Evolutionary conservation across 2,113 vertebrate species (phyloP).

Genomic region (Proterorhinus semilunaris): DNA sequence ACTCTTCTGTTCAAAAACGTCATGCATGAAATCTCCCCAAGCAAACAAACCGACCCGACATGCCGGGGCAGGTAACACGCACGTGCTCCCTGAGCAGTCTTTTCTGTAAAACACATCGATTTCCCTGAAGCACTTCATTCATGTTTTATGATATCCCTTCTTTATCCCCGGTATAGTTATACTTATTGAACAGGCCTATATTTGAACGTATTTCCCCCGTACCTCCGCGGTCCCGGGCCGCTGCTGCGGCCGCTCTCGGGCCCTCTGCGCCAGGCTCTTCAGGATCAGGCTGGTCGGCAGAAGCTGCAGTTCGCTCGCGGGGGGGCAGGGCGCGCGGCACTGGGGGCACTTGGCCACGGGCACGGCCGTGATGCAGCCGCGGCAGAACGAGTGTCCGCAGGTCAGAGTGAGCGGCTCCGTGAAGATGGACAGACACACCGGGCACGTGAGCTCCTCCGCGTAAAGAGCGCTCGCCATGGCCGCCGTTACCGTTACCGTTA

Average conservation of each 20-base stretch:
- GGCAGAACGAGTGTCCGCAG: slow-evolving; percentile 69
- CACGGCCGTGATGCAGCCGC: slow-evolving; percentile 40
- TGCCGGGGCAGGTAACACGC: no score
- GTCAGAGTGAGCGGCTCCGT: slow-evolving; percentile 57
- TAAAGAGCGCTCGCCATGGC: background rate
- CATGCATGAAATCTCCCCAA: no score
- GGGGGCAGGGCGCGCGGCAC: slow-evolving; percentile 20
- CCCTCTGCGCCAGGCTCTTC: slow-evolving; percentile 41
- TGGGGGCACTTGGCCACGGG: slow-evolving; percentile 42
- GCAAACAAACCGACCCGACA: no score
- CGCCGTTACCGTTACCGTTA: no score
- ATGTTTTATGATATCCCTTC: no score
- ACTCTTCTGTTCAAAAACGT: no score
- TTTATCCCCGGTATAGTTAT: no score
- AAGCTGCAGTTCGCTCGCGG: slow-evolving; percentile 4
- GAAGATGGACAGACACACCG: slow-evolving; percentile 61
- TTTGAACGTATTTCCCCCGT: background rate
- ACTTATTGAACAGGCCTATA: no score
- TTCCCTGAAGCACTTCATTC: no score
- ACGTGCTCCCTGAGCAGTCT: background rate
- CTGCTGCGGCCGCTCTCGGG: background rate
- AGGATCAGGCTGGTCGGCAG: slow-evolving; percentile 39
- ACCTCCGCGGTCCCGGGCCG: background rate
- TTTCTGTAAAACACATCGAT: background rate
- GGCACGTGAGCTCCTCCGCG: slow-evolving; percentile 56